Conservation (phyloP, 2,113 vertebrate species). For the Trichechus manatus region DNA sequence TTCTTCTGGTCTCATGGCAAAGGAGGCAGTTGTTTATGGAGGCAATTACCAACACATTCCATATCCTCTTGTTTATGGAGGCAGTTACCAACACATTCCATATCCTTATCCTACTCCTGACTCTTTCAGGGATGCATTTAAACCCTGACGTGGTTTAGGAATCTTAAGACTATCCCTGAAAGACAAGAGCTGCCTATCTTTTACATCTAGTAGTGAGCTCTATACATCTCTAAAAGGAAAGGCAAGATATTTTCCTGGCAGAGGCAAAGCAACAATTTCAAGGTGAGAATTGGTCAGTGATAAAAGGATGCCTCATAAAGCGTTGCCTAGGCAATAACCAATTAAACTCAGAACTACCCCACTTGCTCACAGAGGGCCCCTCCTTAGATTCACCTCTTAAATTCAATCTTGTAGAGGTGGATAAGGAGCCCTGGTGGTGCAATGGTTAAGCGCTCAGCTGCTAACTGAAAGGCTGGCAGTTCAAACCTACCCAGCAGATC, state of each 20-base stretch:
- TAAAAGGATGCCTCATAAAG: slow-evolving; percentile 20
- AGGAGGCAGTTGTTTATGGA: no score
- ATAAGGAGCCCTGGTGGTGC: no score
- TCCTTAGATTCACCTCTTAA: slow-evolving; percentile 39
- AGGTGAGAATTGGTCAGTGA: slow-evolving; percentile 30
- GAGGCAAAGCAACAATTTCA: slow-evolving; percentile 50
- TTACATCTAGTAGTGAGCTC: not conserved
- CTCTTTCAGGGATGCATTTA: not conserved
- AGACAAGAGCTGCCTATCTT: not conserved
- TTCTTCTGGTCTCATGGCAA: no score
- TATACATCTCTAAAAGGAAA: slow-evolving; percentile 21
- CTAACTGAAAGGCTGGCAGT: no score
- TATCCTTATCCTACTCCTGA: not conserved
- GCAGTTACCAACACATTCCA: not conserved
- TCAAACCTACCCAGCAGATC: no score
- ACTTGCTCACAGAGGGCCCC: not conserved
- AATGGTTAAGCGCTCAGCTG: no score
- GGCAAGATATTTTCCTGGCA: slow-evolving; percentile 26
- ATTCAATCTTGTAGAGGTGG: not conserved
- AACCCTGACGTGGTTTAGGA: slow-evolving; percentile 18
- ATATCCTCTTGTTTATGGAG: not conserved
- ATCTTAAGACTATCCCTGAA: slow-evolving; percentile 21
- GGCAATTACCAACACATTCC: not conserved
- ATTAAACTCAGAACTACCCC: slow-evolving; percentile 26
- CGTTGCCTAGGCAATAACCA: slow-evolving; percentile 22